Base-by-base conservation (phyloP, 1,140 invertebrate species). In the Plectrocnemia conspersa region DNA sequence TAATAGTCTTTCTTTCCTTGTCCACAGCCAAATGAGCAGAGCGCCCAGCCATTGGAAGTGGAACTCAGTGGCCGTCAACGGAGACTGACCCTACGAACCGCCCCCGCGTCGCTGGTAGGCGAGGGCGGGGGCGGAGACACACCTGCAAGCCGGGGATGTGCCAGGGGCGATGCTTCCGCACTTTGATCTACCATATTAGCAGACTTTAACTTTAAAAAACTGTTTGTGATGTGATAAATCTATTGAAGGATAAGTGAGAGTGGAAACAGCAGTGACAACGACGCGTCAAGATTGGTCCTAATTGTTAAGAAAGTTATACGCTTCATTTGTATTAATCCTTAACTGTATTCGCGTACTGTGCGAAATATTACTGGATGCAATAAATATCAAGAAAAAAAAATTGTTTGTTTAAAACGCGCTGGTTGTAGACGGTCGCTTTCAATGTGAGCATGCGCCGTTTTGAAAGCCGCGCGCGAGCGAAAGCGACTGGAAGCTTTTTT, bases 21-120 rank as follows among this genome's bases (percentile, higher is more conserved):
- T 56, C 33, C 44, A 52, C 73, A 75, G 73, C 56, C 73, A 75
- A 65, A 75, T 74, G 59, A 65, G 66, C 61, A 72, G 73, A 68
- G 71, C 64, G 65, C n/a, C n/a, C 36, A 71, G 70, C 61, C 72
- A 72, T 35, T 75, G 73, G 73, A 72, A 66, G 65, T 75, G 73
- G 73, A 74, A 72, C 57, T 72, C 71, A 49, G 73, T 75, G 65
- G 72, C 73, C 0, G 73, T 71, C 44, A 75, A 72, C 54, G 73
- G 73, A 22, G 73, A 75, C 68, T 75, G 73, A 75, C 73, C 70
- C 49, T 49, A 58, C 66, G 70, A 60, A 67, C 69, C 48, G 70
- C 73, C 71, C 72, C 68, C 66, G 70, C 69, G 67, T 67, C 71
- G 47, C 65, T 68, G 65, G 68, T 71, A 66, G 71, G 69, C 67